These are phyloP conservation scores for Coboldia fuscipes DNA, from an alignment of 1,140 invertebrate species.

Conservation along the genomic window DNA sequence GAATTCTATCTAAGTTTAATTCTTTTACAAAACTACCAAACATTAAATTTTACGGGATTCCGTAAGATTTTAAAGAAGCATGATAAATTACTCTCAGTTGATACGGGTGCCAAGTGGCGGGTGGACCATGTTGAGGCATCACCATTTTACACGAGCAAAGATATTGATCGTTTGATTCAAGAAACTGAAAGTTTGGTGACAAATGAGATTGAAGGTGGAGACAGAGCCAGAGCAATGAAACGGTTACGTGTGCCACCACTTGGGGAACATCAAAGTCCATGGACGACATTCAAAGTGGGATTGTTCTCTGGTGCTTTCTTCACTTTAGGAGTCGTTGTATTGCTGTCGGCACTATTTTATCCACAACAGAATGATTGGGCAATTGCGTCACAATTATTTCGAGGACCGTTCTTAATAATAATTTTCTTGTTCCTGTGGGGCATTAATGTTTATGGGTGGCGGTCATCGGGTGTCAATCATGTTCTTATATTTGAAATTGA, in stretches of 20 bases:
- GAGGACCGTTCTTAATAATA: slow-evolving; percentile 62
- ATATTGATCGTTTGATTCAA: slow-evolving; percentile 66
- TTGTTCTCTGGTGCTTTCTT: slow-evolving; percentile 63
- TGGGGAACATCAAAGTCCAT: slow-evolving; percentile 59
- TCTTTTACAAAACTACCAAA: slow-evolving; percentile 48
- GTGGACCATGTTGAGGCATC: slow-evolving; percentile 58
- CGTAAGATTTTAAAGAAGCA: slow-evolving; percentile 88
- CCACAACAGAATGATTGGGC: slow-evolving; percentile 20
- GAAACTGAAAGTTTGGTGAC: slow-evolving; percentile 71
- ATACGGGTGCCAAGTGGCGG: slow-evolving; percentile 45
- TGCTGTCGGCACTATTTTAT: slow-evolving; percentile 39
- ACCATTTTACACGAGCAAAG: slow-evolving; percentile 70
- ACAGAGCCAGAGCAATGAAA: slow-evolving; percentile 73
- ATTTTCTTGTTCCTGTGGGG: slow-evolving; percentile 71
- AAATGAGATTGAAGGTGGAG: slow-evolving; percentile 59
- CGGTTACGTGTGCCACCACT: slow-evolving; percentile 64
- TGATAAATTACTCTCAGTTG: slow-evolving; percentile 50
- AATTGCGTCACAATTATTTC: slow-evolving; percentile 44
- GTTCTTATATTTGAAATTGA: slow-evolving; percentile 86
- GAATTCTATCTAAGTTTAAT: slow-evolving; percentile 83
- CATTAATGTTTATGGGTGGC: slow-evolving; percentile 77
- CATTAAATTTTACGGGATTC: slow-evolving; percentile 80
- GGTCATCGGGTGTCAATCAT: slow-evolving; percentile 62
- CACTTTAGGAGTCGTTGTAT: slow-evolving; percentile 48
- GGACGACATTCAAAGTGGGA: slow-evolving; percentile 70